phyloP scores from a whole-genome alignment of 1,140 invertebrate species.

The Zaprionus inermis region DNA sequence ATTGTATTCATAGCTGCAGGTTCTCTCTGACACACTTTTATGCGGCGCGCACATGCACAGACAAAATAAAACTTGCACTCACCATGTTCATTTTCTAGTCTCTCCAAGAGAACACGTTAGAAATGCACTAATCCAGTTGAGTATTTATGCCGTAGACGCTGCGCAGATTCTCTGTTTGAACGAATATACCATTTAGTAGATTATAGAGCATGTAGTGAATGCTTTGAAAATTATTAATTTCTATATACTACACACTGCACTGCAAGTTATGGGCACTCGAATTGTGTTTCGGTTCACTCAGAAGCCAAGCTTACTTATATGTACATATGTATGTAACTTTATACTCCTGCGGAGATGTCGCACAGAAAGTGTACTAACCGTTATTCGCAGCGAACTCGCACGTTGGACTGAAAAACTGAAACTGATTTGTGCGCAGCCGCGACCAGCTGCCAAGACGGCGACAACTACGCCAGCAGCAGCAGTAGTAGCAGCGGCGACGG shows the following conservation, averaged over 20 bases:
- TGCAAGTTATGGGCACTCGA: slow-evolving; percentile 19
- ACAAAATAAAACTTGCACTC: slow-evolving; percentile 46
- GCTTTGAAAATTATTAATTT: neutral
- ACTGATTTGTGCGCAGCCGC: slow-evolving; percentile 72
- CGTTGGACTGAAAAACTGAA: slow-evolving; percentile 81
- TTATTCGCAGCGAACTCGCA: slow-evolving; percentile 69
- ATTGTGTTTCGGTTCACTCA: neutral
- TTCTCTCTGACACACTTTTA: slow-evolving; percentile 51
- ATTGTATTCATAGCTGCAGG: neutral
- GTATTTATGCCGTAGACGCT: neutral
- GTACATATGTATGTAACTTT: too few relatives aligned
- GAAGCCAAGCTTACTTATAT: neutral
- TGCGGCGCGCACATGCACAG: slow-evolving; percentile 26
- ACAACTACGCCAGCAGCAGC: slow-evolving; percentile 33
- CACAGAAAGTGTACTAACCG: slow-evolving; percentile 25
- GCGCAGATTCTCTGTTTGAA: neutral
- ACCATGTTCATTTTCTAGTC: slow-evolving; percentile 38
- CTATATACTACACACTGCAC: slow-evolving; percentile 16
- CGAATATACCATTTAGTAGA: slow-evolving; percentile 1
- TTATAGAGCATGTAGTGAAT: neutral
- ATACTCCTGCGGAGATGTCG: neutral
- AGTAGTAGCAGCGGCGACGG: slow-evolving; percentile 23
- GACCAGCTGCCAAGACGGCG: slow-evolving; percentile 67
- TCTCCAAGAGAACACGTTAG: neutral
- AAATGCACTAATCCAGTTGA: slow-evolving; percentile 19